Evolutionary conservation across 2,797 vertebrate species (phyloP).

Genomic region (Cephalopachus bancanus): DNA sequence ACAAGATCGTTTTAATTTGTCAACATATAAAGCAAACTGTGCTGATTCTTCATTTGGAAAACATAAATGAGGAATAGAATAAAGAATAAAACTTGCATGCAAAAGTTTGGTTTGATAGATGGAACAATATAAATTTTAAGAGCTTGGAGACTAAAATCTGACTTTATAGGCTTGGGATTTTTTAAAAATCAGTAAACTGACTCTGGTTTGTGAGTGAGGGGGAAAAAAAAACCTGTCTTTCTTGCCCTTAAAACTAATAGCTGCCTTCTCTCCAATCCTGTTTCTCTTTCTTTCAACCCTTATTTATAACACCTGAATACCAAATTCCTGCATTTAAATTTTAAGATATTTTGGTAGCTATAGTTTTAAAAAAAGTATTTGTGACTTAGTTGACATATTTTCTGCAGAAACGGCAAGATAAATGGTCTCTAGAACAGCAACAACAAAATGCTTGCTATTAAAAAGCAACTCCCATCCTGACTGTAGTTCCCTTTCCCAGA

Average conservation of each 20-base stretch:
- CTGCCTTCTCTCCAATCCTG: neutral
- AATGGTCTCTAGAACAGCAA: neutral
- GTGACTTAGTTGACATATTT: neutral
- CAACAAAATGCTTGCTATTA: neutral
- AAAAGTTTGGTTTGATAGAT: neutral
- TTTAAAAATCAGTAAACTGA: neutral
- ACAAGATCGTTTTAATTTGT: neutral
- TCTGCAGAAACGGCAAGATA: conserved; percentile 16
- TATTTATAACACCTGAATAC: neutral
- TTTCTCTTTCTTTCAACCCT: neutral
- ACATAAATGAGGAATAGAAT: neutral
- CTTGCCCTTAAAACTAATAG: neutral
- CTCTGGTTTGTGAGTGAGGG: neutral
- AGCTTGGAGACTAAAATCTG: neutral
- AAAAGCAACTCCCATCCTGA: neutral
- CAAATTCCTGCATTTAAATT: conserved; percentile 34
- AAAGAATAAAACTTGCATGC: neutral
- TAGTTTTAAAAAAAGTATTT: neutral
- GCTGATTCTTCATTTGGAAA: conserved; percentile 13
- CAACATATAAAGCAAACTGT: conserved; percentile 6
- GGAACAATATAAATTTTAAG: neutral
- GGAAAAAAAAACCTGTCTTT: neutral
- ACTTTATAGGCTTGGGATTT: neutral
- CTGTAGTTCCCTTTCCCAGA: neutral
- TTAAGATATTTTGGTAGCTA: neutral